Conservation (phyloP, 2,113 vertebrate species). For the Trinectes maculatus region DNA sequence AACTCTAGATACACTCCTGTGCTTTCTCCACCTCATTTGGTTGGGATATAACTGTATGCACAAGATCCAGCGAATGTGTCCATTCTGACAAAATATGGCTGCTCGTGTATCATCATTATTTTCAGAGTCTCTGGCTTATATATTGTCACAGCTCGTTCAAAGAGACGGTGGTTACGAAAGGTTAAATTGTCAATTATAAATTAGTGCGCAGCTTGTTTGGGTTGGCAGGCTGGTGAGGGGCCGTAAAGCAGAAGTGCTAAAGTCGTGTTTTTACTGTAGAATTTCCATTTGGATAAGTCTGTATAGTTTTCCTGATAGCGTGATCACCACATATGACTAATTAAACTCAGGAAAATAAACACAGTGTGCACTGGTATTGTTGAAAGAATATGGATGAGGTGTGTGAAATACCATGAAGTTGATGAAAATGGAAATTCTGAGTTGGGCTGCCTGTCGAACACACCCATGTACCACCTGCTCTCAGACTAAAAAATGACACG, state of each 20-base stretch:
- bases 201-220: constrained; percentile 56
- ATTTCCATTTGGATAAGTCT: constrained; percentile 56
- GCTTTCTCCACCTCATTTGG: constrained; percentile 35
- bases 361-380: constrained; percentile 22
- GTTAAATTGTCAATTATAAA: constrained; percentile 52
- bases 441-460: constrained; percentile 57
- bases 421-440: constrained; percentile 76
- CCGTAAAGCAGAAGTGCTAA: constrained; percentile 20
- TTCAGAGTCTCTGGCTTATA: constrained; percentile 34
- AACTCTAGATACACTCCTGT: constrained; percentile 27
- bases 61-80: constrained; percentile 27
- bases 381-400: constrained; percentile 67
- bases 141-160: constrained; percentile 51
- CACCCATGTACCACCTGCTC: constrained; percentile 54
- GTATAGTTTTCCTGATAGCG: constrained; percentile 54
- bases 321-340: constrained; percentile 49
- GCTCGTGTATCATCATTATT: constrained; percentile 18
- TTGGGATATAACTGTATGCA: constrained; percentile 20
- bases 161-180: constrained; percentile 31
- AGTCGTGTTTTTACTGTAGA: constrained; percentile 57
- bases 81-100: constrained; percentile 13
- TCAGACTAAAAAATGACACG: constrained; percentile 49
- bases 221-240: constrained; percentile 40
- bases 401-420: constrained; percentile 68
- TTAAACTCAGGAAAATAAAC: constrained; percentile 69